Conservation (phyloP, 2,888 invertebrate genomes). For the Corbicula japonica region DNA sequence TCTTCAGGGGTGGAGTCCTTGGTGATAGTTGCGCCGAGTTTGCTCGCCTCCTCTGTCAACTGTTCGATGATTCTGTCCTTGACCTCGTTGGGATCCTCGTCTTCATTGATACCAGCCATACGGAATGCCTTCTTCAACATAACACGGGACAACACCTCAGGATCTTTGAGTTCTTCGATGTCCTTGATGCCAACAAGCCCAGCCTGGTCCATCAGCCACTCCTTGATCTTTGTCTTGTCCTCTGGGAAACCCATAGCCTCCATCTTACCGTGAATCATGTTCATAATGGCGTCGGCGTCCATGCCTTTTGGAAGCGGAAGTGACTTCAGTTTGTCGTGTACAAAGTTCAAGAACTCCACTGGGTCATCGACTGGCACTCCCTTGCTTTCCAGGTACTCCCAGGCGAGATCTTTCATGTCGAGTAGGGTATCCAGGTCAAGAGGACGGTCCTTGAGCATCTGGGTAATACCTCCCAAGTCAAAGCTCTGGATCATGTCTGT, state of each 20-base stretch:
- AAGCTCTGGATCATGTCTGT: too few species aligned
- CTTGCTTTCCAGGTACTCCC: conserved; percentile 43
- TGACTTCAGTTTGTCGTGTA: conserved; percentile 48
- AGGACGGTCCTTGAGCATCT: conserved; percentile 10
- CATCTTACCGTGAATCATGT: conserved; percentile 62
- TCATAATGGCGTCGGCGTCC: conserved; percentile 53
- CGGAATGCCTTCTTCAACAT: conserved; percentile 60
- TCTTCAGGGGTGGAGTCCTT: conserved; percentile 55
- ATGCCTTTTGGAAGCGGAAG: conserved; percentile 57
- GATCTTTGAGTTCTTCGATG: conserved; percentile 60
- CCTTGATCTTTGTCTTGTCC: conserved; percentile 52
- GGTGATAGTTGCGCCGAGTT: conserved; percentile 49
- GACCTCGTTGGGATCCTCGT: conserved; percentile 53
- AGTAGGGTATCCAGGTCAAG: too few species aligned
- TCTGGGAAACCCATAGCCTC: conserved; percentile 67
- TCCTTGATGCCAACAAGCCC: conserved; percentile 55
- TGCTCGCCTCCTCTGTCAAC: conserved; percentile 59
- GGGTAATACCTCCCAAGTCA: too few species aligned
- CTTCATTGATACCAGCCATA: conserved; percentile 57
- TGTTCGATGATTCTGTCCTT: conserved; percentile 61
- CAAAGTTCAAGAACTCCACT: conserved; percentile 50
- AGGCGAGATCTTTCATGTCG: conserved; percentile 27
- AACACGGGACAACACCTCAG: conserved; percentile 44
- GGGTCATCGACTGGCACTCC: conserved; percentile 61
- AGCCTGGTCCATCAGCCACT: conserved; percentile 48